A percentile compares a stretch with the other conserved stretches of the same genome.
These are phyloP conservation scores for Diploptera punctata DNA, from an alignment of 2,888 invertebrate species.

Conservation along the genomic window DNA sequence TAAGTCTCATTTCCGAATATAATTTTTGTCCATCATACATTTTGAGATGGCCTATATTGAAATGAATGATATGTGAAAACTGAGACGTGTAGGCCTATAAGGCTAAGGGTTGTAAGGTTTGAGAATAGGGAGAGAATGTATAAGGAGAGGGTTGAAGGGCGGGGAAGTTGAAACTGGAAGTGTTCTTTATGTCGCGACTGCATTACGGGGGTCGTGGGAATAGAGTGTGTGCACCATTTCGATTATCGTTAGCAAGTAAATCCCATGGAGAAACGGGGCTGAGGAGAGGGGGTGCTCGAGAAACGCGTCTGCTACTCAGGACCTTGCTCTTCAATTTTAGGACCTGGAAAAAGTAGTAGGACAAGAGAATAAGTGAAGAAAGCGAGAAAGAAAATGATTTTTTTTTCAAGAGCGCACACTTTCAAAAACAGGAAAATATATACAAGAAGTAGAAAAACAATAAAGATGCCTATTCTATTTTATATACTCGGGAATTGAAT, in stretches of 20 bases:
- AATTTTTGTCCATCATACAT: too few species aligned
- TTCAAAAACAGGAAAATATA: too few species aligned
- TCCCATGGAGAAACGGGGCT: slow-evolving; percentile 20
- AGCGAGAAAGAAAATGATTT: too few species aligned
- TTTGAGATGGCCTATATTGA: too few species aligned
- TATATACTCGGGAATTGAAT: too few species aligned
- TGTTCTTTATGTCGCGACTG: slow-evolving; percentile 33
- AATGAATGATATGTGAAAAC: too few species aligned
- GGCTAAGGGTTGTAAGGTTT: neutral
- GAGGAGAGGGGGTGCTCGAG: neutral
- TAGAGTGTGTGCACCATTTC: slow-evolving; percentile 29
- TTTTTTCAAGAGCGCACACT: too few species aligned
- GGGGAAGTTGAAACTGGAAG: neutral
- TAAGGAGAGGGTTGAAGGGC: neutral
- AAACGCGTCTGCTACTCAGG: neutral
- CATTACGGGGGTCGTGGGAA: slow-evolving; percentile 34
- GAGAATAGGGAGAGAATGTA: neutral
- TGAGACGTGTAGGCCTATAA: neutral
- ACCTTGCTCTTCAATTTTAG: neutral
- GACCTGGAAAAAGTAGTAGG: neutral
- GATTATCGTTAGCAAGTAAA: slow-evolving; percentile 39
- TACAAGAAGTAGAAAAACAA: too few species aligned
- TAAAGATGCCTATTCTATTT: too few species aligned
- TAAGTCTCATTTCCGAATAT: too few species aligned
- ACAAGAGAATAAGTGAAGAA: too few species aligned